Evolutionary conservation across 2,888 invertebrate species (phyloP), one percentile per base, ranked within the genome.

Genomic region (Coelogynopora nodosa): DNA sequence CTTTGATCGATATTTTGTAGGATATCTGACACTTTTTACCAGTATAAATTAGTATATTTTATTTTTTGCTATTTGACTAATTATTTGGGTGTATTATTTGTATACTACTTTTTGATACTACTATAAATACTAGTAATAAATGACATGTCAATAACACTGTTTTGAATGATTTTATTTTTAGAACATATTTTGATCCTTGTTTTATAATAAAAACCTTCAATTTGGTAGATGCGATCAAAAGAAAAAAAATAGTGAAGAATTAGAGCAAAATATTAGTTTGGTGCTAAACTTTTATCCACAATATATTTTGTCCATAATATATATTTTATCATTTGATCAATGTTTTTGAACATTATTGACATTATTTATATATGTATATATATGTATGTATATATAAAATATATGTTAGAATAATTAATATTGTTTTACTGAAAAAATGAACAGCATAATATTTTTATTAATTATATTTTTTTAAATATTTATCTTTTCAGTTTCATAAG

Each of bases 81-180:
- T 74, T 23, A 23, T 74, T 23, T 74, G 74, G 18, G 23, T 74
- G 23, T 74, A 74, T 74, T 74, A 74, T 74, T 74, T 74, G 74
- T 74, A 74, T 74, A 74, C 5, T 74, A 74, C 74, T 74, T 49
- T 49, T 49, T 49, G 5, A 49, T 49, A 49, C 74, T 74, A 74
- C 74, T 74, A 74, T 23, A 74, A 10, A 74, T 74, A 74, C 74
- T 74, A 13, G 74, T 74, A 74, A 74, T 74, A 74, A 74, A 74
- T 74, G 74, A 74, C 74, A 74, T 74, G 74, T 74, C 74, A 74
- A 74, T 74, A 74, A 74, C 74, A 74, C 74, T 74, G 74, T 74
- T 74, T 74, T 74, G 74, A 74, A 74, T 74, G 23, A 74, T 74
- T 74, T 74, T 74, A 74, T 23, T 74, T 74, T 74, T 74, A 74